Conservation (phyloP, 2,888 invertebrate genomes). For the Tetrapedia diversipes region DNA sequence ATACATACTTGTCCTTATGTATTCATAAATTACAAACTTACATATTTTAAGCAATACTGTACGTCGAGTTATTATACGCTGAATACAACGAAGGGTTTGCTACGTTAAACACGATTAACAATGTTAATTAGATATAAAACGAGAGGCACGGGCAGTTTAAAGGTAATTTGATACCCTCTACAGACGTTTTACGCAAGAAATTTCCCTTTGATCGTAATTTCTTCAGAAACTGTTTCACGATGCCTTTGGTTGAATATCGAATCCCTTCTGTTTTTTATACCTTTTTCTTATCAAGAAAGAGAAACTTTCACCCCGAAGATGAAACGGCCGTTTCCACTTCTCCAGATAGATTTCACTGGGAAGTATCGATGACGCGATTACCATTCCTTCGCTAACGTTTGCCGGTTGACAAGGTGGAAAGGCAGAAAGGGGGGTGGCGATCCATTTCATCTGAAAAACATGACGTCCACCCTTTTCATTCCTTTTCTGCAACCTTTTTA, state of each 20-base stretch:
- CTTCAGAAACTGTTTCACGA: slow-evolving; percentile 37
- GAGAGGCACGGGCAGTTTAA: background rate
- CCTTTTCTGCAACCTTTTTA: too few relatives aligned
- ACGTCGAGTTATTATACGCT: too few relatives aligned
- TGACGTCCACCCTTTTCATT: background rate
- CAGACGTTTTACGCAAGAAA: slow-evolving; percentile 31
- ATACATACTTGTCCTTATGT: too few relatives aligned
- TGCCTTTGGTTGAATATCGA: slow-evolving; percentile 62
- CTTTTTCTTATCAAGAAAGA: background rate
- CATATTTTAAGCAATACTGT: too few relatives aligned
- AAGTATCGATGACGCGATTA: slow-evolving; percentile 63
- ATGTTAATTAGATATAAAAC: slow-evolving; percentile 14
- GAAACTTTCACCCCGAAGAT: slow-evolving; percentile 46
- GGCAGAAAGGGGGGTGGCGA: slow-evolving; percentile 17
- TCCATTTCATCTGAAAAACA: slow-evolving; percentile 38
- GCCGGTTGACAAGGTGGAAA: slow-evolving; percentile 20
- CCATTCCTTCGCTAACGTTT: slow-evolving; percentile 42
- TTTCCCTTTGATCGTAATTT: slow-evolving; percentile 61
- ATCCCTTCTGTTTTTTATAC: slow-evolving; percentile 45
- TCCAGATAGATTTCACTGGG: slow-evolving; percentile 56
- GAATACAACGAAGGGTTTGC: background rate
- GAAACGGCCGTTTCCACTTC: slow-evolving; percentile 63
- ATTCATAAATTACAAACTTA: too few relatives aligned
- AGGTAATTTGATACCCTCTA: slow-evolving; percentile 18
- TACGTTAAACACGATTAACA: background rate